Percentiles rank a stretch among this genome's conserved stretches.
Evolutionary conservation across 2,888 invertebrate species (phyloP).

Genomic region (Lasioglossum lativentre): DNA sequence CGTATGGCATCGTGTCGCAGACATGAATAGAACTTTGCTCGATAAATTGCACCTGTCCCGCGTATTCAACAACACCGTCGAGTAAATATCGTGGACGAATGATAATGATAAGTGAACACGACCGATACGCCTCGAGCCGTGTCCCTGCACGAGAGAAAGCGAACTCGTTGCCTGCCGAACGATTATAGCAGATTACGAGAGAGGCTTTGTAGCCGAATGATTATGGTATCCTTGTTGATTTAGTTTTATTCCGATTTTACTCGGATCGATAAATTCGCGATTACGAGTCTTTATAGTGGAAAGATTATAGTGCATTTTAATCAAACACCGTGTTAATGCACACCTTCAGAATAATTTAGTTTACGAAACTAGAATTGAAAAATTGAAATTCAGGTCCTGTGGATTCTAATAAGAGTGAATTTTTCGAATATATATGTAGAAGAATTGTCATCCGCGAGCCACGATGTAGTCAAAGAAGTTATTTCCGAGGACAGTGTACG

Average conservation of each 20-base stretch:
- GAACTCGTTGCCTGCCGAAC: not conserved
- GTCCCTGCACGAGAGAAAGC: constrained; percentile 7
- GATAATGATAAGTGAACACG: constrained; percentile 36
- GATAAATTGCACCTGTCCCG: constrained; percentile 46
- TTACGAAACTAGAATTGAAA: not conserved
- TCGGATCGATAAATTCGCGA: too few relatives aligned
- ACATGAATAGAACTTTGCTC: constrained; percentile 32
- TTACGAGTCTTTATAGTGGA: too few relatives aligned
- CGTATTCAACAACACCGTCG: constrained; percentile 8
- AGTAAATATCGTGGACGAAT: constrained; percentile 14
- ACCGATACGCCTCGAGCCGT: not conserved
- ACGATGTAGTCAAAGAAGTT: not conserved
- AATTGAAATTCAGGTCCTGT: too few relatives aligned
- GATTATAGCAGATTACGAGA: constrained; percentile 7
- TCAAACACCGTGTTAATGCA: too few relatives aligned
- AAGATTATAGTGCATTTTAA: too few relatives aligned
- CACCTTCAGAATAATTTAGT: too few relatives aligned
- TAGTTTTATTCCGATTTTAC: not conserved
- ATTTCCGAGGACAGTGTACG: not conserved
- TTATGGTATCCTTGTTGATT: not conserved
- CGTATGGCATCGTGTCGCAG: constrained; percentile 25
- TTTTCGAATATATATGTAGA: not conserved
- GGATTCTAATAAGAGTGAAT: not conserved
- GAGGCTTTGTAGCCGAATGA: not conserved
- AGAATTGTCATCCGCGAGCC: too few relatives aligned